Conservation (phyloP, 2,797 vertebrate genomes). For the Phoxinus dragarum region DNA sequence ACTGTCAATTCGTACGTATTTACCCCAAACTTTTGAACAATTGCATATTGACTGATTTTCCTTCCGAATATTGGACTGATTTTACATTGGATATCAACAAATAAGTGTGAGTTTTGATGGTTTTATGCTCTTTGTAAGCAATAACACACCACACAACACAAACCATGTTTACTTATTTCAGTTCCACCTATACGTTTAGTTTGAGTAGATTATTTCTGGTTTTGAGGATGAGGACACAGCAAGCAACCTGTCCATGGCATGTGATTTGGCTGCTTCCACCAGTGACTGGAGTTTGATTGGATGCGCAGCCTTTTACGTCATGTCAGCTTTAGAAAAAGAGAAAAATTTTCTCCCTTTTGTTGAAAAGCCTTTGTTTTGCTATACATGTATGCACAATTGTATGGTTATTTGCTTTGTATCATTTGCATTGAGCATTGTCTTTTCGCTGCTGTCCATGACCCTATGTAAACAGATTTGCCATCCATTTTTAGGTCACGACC, state of each 20-base stretch:
- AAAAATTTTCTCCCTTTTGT: not conserved
- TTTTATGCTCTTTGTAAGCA: not conserved
- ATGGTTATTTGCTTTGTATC: not conserved
- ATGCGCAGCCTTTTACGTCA: not conserved
- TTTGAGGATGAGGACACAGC: not conserved
- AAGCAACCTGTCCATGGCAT: not conserved
- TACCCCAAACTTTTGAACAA: not conserved
- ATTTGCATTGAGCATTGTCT: constrained; percentile 9
- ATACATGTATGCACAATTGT: not conserved
- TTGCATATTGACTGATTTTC: not conserved
- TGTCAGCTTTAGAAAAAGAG: not conserved
- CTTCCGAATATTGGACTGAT: not conserved
- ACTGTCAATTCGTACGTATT: not conserved
- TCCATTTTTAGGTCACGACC: constrained; percentile 14
- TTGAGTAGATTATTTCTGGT: not conserved
- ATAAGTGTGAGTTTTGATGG: not conserved
- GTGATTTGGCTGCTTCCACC: not conserved
- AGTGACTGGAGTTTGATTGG: not conserved
- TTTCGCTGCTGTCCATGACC: not conserved
- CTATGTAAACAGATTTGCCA: constrained; percentile 8
- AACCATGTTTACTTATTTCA: not conserved
- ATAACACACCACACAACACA: not conserved
- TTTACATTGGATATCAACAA: not conserved
- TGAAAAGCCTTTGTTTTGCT: not conserved
- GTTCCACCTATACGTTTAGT: not conserved